Evolutionary conservation across 2,888 invertebrate genomes (phyloP).

Genomic region (Pristionchus fissidentatus): DNA sequence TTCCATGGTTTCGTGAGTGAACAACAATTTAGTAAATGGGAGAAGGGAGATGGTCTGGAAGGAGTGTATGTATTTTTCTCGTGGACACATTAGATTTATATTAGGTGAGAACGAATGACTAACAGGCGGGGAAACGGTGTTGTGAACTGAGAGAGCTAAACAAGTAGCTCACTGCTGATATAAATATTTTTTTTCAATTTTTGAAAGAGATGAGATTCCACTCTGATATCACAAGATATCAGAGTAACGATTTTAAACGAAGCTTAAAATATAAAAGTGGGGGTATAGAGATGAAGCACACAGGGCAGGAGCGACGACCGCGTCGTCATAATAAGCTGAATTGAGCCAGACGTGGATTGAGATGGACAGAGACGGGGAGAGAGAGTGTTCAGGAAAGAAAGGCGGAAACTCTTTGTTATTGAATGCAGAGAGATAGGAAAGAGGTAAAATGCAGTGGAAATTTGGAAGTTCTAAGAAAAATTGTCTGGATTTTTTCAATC

Average conservation of each 20-base stretch:
- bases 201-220: background rate
- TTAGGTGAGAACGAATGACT: background rate
- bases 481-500: no score
- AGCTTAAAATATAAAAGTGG: background rate
- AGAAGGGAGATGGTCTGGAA: no score
- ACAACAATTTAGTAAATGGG: no score
- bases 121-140: background rate
- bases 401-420: no score
- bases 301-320: background rate
- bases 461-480: no score
- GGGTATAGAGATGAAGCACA: no score
- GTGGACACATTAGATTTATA: background rate
- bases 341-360: slow-evolving; percentile 6
- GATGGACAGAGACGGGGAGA: background rate
- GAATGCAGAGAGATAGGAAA: no score
- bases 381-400: background rate
- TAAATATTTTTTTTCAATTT: background rate
- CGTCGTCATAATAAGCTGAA: slow-evolving; percentile 20
- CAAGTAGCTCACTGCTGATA: background rate
- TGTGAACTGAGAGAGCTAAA: background rate
- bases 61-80: no score
- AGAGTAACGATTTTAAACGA: no score
- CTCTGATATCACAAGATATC: background rate
- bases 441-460: no score
- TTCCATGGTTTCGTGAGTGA: no score